Evolutionary conservation across 2,797 vertebrate genomes (phyloP).

Genomic region (Apogon talboti): DNA sequence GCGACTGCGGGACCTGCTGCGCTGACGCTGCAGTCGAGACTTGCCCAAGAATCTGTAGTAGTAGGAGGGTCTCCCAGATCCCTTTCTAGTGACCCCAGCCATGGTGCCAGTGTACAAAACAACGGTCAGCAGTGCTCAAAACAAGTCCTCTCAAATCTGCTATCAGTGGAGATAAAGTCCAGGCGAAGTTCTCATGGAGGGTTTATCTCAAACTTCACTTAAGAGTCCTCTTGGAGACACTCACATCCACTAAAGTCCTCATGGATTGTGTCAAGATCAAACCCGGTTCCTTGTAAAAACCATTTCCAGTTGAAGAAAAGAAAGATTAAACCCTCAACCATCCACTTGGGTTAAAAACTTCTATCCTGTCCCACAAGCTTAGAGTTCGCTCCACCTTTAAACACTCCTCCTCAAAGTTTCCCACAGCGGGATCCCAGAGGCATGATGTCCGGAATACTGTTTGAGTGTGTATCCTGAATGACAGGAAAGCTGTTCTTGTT

Average conservation of each 20-base stretch:
- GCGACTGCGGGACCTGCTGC: constrained; percentile 95
- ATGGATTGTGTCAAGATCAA: constrained; percentile 26
- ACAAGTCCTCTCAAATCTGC: constrained; percentile 34
- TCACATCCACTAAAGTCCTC: constrained; percentile 35
- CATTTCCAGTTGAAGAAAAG: constrained; percentile 28
- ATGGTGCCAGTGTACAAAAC: constrained; percentile 74
- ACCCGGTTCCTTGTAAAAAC: constrained; percentile 40
- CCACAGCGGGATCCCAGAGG: constrained; percentile 71
- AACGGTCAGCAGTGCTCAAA: constrained; percentile 9
- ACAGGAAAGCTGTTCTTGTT: constrained; percentile 76
- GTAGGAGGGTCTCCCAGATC: constrained; percentile 93
- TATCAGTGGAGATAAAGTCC: constrained; percentile 40
- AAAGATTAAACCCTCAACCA: constrained; percentile 44
- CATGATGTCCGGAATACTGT: constrained; percentile 74
- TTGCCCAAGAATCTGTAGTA: constrained; percentile 97
- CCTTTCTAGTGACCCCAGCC: constrained; percentile 93
- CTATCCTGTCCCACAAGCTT: constrained; percentile 56
- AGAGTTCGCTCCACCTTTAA: constrained; percentile 59
- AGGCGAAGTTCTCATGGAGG: constrained; percentile 27
- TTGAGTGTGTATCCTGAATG: constrained; percentile 77
- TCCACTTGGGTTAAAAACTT: constrained; percentile 53
- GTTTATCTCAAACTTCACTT: constrained; percentile 31
- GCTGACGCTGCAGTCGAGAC: constrained; percentile 94
- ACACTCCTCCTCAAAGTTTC: constrained; percentile 74
- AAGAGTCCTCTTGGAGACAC: constrained; percentile 32